Percentiles rank a stretch among this genome's conserved stretches.
Conservation (phyloP, 1,140 invertebrate genomes). For the Panagrolaimus sp. region DNA sequence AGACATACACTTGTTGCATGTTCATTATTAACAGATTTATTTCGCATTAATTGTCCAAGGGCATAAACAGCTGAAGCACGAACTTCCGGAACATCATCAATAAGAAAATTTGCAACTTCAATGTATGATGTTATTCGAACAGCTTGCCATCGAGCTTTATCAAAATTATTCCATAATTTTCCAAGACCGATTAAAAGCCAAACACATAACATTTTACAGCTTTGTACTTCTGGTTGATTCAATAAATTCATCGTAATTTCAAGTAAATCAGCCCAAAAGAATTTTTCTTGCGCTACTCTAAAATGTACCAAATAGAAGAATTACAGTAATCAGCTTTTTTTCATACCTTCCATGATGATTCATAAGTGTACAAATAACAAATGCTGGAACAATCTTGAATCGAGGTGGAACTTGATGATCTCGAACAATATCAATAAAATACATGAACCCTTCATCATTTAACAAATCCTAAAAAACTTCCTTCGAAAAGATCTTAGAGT, state of each 20-base stretch:
- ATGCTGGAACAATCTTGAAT: constrained; percentile 52
- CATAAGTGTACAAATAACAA: constrained; percentile 56
- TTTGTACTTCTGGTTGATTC: constrained; percentile 36
- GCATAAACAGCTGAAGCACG: constrained; percentile 57
- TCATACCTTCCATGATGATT: constrained; percentile 39
- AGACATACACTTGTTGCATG: constrained; percentile 36
- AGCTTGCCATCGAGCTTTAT: constrained; percentile 86
- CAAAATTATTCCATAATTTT: constrained; percentile 85
- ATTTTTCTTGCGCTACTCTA: constrained; percentile 51
- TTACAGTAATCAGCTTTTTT: not conserved
- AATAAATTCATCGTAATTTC: constrained; percentile 52
- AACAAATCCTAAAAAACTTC: no score
- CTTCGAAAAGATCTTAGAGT: no score
- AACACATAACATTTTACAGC: constrained; percentile 69
- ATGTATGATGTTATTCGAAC: constrained; percentile 91
- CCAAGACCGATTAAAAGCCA: constrained; percentile 89
- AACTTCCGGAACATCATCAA: constrained; percentile 55
- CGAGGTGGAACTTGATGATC: constrained; percentile 53
- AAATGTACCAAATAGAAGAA: constrained; percentile 21
- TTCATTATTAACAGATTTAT: constrained; percentile 50
- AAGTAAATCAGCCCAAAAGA: constrained; percentile 51
- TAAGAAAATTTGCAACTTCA: constrained; percentile 48
- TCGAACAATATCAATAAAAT: constrained; percentile 59
- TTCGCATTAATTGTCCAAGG: constrained; percentile 54
- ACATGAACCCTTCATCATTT: constrained; percentile 70